Evolutionary conservation across 2,113 vertebrate species (phyloP).

Genomic region (Neoarius graeffei): DNA sequence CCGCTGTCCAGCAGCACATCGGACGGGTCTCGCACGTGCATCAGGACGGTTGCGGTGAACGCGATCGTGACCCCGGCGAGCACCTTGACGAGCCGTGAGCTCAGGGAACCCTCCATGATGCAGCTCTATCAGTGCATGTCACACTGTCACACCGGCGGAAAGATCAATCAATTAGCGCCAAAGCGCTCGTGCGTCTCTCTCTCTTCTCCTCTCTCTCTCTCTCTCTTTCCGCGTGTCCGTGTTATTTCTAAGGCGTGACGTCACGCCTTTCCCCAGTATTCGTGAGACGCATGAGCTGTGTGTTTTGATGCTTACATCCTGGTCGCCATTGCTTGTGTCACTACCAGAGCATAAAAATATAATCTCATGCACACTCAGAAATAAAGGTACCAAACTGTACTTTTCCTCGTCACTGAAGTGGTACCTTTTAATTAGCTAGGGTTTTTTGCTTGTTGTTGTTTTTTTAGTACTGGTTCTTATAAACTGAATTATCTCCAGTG

Average conservation of each 20-base stretch:
- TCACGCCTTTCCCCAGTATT: not conserved
- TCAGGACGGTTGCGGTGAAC: conserved; percentile 49
- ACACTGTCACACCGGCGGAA: not conserved
- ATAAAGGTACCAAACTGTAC: not conserved
- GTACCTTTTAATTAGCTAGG: not conserved
- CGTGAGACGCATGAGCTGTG: not conserved
- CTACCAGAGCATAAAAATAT: not conserved
- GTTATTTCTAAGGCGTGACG: conserved; percentile 8
- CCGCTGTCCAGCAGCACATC: conserved; percentile 29
- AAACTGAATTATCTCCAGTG: not conserved
- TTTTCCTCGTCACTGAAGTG: not conserved
- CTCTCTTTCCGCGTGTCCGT: not conserved
- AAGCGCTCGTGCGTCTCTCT: not conserved
- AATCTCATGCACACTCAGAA: not conserved
- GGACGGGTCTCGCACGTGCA: conserved; percentile 52
- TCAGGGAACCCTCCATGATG: conserved; percentile 47
- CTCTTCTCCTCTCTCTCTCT: no score
- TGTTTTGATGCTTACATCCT: not conserved
- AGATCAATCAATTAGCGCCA: not conserved
- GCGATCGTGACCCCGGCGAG: conserved; percentile 53
- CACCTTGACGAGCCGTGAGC: conserved; percentile 49
- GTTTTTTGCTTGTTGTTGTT: no score
- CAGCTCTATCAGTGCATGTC: conserved; percentile 5
- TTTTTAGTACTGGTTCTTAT: not conserved
- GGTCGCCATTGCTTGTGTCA: not conserved